Base-by-base conservation (phyloP, 2,888 invertebrate species). In the Drosophila kokeensis region DNA sequence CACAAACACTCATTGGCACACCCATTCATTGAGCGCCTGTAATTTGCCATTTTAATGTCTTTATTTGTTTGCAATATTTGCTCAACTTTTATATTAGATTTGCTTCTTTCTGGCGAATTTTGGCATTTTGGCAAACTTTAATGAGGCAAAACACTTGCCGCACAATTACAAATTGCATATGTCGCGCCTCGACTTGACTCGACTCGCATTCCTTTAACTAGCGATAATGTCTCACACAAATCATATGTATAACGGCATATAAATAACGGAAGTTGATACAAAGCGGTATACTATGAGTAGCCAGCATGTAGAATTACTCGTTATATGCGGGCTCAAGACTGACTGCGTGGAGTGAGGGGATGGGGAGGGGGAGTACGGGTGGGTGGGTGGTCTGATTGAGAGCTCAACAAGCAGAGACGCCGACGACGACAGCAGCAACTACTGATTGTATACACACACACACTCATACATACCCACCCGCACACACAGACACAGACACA, bases 191-290 rank as follows among this genome's bases (percentile, higher is more conserved):
- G 38, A 10, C 38, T 38, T 13, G 40, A 11, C 40, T 11, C 11
- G 70, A 71, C n/a, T 54, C 27, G 40, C 50, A 66, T 72, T 73
- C 72, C 49, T 73, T 53, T 21, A 60, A 59, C 61, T 34, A 42
- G 65, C 76, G 83, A 87, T 82, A 85, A 82, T 54, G 57, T 32
- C 29, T 1, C 27, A 5, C 58, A 42, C 38, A 42, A 55, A 38
- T 38, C 34, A 32, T 42, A 61, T 42, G 36, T 34, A 13, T 8
- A 45, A 45, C 45, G 8, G 45, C 24, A 45, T 40, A 57, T 29
- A 55, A 36, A 48, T 55, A 77, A 65, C 83, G 83, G 89, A 88
- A 86, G 87, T 81, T 81, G 83, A 72, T 81, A 76, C 58, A 79
- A 67, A 76, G 24, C 36, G 24, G 54, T n/a, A 24, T 61, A 38